These are phyloP conservation scores for Solea solea DNA, from an alignment of 2,113 vertebrate species.

Conservation along the genomic window DNA sequence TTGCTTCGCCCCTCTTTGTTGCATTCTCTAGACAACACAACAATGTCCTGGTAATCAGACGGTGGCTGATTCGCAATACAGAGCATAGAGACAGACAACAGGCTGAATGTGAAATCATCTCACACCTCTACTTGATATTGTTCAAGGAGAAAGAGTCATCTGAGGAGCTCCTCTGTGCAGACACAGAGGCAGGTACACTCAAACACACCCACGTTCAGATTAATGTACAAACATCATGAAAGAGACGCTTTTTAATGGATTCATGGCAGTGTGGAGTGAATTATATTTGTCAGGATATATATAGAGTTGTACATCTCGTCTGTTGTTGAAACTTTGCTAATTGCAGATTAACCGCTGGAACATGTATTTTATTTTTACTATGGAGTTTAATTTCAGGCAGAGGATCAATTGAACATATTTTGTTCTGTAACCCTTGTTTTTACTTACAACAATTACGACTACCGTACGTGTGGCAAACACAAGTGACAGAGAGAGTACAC, in stretches of 20 bases:
- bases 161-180: constrained; percentile 34
- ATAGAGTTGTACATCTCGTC: background rate
- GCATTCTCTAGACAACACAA: constrained; percentile 57
- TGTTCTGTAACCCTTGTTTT: too few species aligned
- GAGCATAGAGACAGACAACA: constrained; percentile 48
- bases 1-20: constrained; percentile 40
- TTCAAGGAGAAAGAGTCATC: constrained; percentile 71
- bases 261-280: constrained; percentile 21
- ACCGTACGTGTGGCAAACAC: too few species aligned
- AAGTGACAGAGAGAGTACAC: too few species aligned
- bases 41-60: constrained; percentile 66
- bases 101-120: constrained; percentile 66
- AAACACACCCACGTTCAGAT: constrained; percentile 33
- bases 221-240: constrained; percentile 38
- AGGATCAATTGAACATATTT: too few species aligned
- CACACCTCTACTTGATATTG: constrained; percentile 70
- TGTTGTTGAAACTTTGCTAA: constrained; percentile 7
- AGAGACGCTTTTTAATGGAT: constrained; percentile 9
- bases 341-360: background rate
- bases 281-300: constrained; percentile 11
- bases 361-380: background rate
- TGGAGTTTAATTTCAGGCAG: background rate
- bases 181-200: constrained; percentile 40
- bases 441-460: too few species aligned
- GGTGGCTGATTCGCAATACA: constrained; percentile 42